These are phyloP conservation scores for Hypercompe scribonia DNA, from an alignment of 2,888 invertebrate species.

Conservation along the genomic window DNA sequence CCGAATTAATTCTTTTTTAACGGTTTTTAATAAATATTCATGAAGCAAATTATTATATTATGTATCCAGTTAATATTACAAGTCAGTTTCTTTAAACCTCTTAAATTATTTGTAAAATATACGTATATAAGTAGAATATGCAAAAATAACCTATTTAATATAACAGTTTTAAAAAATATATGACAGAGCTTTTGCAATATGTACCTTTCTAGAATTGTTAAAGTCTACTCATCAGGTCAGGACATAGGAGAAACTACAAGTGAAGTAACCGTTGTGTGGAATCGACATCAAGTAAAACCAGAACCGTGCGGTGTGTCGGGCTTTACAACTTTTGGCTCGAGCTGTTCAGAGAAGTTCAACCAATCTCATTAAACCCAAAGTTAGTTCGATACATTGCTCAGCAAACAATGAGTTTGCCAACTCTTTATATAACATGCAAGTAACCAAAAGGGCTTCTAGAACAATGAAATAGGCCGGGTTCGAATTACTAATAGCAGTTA, in stretches of 20 bases:
- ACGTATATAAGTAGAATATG: too few relatives aligned
- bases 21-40: too few relatives aligned
- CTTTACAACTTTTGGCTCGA: neutral
- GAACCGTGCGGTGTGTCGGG: neutral
- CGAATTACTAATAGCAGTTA: conserved; percentile 14
- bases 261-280: neutral
- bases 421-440: neutral
- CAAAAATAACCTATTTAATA: too few relatives aligned
- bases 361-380: neutral
- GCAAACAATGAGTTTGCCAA: neutral
- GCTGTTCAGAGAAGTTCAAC: neutral
- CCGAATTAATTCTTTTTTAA: neutral
- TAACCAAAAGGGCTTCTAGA: conserved; percentile 2
- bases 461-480: conserved; percentile 10
- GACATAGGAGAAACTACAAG: neutral
- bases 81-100: neutral
- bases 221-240: neutral
- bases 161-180: neutral
- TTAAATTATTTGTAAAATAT: too few relatives aligned
- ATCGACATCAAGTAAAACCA: neutral
- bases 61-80: too few relatives aligned
- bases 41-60: too few relatives aligned
- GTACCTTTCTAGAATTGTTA: neutral
- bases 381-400: neutral
- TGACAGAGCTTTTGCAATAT: neutral